phyloP scores from a whole-genome alignment of 2,797 vertebrate genomes.

The Capromys pilorides region DNA sequence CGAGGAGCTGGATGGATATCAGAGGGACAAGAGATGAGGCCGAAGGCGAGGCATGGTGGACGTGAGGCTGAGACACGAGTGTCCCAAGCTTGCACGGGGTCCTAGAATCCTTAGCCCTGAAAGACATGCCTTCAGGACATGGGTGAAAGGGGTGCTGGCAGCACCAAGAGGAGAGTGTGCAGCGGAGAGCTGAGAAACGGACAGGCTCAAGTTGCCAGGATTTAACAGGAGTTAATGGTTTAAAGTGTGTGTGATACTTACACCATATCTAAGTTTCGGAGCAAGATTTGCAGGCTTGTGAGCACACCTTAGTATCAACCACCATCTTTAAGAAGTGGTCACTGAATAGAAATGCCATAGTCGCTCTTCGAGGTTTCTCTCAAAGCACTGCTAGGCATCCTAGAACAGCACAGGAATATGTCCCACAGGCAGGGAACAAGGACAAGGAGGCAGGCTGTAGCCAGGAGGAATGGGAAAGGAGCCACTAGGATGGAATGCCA shows the following conservation, averaged over 20 bases:
- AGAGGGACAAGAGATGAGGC: not conserved
- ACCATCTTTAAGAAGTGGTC: not conserved
- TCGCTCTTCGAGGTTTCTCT: not conserved
- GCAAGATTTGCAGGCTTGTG: not conserved
- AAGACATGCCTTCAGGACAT: not conserved
- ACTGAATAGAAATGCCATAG: not conserved
- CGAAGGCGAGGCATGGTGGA: not conserved
- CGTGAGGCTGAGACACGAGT: not conserved
- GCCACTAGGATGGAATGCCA: accelerated
- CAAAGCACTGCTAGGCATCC: not conserved
- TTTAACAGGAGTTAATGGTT: not conserved
- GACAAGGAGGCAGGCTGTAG: accelerated
- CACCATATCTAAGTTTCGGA: not conserved
- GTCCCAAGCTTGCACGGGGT: not conserved
- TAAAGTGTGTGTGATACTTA: not conserved
- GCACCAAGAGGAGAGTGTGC: not conserved
- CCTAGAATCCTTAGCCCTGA: not conserved
- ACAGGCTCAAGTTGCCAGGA: not conserved
- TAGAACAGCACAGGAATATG: not conserved
- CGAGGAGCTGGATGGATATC: not conserved
- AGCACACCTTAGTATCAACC: not conserved
- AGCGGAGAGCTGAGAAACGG: not conserved
- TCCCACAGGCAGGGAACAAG: not conserved
- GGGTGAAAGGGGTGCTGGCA: not conserved
- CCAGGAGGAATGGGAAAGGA: not conserved